phyloP scores from a whole-genome alignment of 2,113 vertebrate genomes.

The Scartelaos histophorus region DNA sequence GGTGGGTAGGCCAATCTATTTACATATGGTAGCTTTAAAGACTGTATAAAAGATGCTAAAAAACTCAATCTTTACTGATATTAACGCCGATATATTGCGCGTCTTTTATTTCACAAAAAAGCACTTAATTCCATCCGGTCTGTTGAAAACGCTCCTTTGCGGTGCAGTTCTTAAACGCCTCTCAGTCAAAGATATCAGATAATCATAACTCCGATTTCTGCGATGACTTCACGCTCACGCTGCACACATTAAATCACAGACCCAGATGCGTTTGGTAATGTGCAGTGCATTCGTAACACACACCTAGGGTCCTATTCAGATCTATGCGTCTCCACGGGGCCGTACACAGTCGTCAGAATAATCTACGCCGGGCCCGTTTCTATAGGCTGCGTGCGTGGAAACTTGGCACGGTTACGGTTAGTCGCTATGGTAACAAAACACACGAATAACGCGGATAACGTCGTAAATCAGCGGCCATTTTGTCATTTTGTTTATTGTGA shows the following conservation, averaged over 20 bases:
- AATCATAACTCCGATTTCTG: constrained; percentile 1
- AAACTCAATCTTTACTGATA: no score
- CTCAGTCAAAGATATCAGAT: constrained; percentile 29
- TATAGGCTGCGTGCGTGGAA: neutral
- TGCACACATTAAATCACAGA: neutral
- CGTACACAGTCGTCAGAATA: neutral
- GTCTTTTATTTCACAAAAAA: neutral
- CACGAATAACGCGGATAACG: neutral
- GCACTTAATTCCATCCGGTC: constrained; percentile 54
- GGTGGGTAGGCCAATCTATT: no score
- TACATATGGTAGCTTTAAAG: no score
- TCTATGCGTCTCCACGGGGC: neutral
- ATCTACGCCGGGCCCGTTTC: neutral
- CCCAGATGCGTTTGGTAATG: neutral
- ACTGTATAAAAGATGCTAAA: no score
- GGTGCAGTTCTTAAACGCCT: constrained; percentile 23
- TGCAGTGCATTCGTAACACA: neutral
- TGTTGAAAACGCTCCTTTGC: constrained; percentile 30
- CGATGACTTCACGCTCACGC: constrained; percentile 3
- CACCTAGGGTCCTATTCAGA: neutral
- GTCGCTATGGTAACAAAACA: neutral
- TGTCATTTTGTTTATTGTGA: no score
- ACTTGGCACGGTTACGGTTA: neutral
- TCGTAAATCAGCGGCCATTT: no score
- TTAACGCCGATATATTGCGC: neutral